These are phyloP conservation scores for Bugulina stolonifera DNA, from an alignment of 2,888 invertebrate genomes.

Conservation along the genomic window DNA sequence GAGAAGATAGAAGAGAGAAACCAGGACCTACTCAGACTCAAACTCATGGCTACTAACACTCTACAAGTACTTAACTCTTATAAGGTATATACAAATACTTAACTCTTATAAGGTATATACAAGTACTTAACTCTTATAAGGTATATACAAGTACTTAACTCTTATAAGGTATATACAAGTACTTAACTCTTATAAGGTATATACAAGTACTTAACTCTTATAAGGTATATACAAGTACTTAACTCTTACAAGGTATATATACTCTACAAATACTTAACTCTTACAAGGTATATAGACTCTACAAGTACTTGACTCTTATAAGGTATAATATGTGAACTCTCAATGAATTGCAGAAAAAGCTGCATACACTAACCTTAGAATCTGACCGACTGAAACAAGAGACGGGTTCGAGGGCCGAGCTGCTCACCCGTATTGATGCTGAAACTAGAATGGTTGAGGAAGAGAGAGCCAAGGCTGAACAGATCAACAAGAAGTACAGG, in stretches of 20 bases:
- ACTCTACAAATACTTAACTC: slow-evolving; percentile 49
- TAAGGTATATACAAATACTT: slow-evolving; percentile 47
- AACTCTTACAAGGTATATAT: slow-evolving; percentile 52
- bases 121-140: neutral
- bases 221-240: slow-evolving; percentile 51
- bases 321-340: too few relatives aligned
- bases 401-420: slow-evolving; percentile 45
- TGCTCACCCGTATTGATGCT: slow-evolving; percentile 44
- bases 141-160: slow-evolving; percentile 47
- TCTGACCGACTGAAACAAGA: slow-evolving; percentile 48
- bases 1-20: slow-evolving; percentile 54
- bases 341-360: slow-evolving; percentile 46
- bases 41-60: slow-evolving; percentile 51
- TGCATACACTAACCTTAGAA: slow-evolving; percentile 46
- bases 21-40: slow-evolving; percentile 49
- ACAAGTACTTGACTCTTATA: slow-evolving; percentile 49
- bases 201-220: slow-evolving; percentile 49
- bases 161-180: slow-evolving; percentile 51
- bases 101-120: slow-evolving; percentile 2
- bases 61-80: slow-evolving; percentile 48
- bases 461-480: slow-evolving; percentile 50
- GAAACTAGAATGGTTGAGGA: slow-evolving; percentile 48
- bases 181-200: slow-evolving; percentile 51
- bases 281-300: slow-evolving; percentile 52
- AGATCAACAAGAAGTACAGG: slow-evolving; percentile 46